Evolutionary conservation across 2,113 vertebrate genomes (phyloP).

Genomic region (Cryptotis parvus): DNA sequence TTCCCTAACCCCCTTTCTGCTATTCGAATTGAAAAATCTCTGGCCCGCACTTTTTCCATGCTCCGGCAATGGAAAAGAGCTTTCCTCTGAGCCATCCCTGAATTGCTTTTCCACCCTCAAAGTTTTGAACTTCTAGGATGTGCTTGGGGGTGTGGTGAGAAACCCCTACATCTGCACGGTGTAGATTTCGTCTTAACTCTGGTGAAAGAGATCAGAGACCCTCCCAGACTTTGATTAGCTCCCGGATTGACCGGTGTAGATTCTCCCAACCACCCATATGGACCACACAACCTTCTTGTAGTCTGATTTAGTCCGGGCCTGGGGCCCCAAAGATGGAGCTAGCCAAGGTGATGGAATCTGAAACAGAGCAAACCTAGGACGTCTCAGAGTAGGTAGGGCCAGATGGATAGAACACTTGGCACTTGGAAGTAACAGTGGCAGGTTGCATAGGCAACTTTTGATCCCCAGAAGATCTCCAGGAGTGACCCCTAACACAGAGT

Average conservation of each 20-base stretch:
- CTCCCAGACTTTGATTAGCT: conserved; percentile 14
- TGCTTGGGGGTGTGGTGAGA: not conserved
- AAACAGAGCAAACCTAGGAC: not conserved
- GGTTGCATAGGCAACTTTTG: too few species aligned
- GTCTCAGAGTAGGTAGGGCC: too few species aligned
- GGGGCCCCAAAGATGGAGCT: not conserved
- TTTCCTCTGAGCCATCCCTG: too few species aligned
- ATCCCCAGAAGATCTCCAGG: too few species aligned
- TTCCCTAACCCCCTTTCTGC: too few species aligned
- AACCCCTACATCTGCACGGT: not conserved
- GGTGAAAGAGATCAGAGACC: conserved; percentile 2
- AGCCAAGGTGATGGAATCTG: not conserved
- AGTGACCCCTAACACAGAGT: too few species aligned
- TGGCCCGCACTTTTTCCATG: too few species aligned
- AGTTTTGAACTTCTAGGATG: not conserved
- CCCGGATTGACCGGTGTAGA: not conserved
- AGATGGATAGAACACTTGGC: too few species aligned
- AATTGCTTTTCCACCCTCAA: not conserved
- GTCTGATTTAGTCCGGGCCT: not conserved
- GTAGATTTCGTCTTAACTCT: not conserved
- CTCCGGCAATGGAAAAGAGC: too few species aligned
- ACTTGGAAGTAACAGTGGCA: too few species aligned
- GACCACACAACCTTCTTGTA: not conserved
- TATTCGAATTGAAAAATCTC: not conserved
- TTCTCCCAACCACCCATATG: not conserved